These are phyloP conservation scores for Lydus trimaculatus DNA, from an alignment of 2,888 invertebrate species.

Conservation along the genomic window DNA sequence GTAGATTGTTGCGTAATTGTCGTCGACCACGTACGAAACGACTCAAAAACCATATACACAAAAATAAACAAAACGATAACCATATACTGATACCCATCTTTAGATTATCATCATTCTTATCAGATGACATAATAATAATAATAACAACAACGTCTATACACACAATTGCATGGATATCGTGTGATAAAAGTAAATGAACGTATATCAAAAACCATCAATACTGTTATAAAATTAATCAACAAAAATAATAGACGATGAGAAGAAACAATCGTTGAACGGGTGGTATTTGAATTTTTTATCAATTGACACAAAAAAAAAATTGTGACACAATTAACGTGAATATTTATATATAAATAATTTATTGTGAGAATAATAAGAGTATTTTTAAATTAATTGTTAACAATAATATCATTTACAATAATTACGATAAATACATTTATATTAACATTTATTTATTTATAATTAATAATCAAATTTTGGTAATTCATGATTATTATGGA, in stretches of 20 bases:
- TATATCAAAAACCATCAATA: conserved; percentile 22
- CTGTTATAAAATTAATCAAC: conserved; percentile 25
- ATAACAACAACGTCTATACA: background rate
- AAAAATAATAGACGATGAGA: background rate
- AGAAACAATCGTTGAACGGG: background rate
- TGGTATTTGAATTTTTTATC: background rate
- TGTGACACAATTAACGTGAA: conserved; percentile 12
- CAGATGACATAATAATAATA: background rate
- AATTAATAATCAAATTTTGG: background rate
- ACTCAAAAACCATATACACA: conserved; percentile 51
- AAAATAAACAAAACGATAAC: conserved; percentile 49
- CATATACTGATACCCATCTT: conserved; percentile 45
- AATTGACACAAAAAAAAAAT: background rate
- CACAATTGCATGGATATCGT: conserved; percentile 15
- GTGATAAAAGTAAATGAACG: conserved; percentile 9
- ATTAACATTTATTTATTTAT: too few species aligned
- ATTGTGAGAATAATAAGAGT: background rate
- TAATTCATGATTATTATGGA: conserved; percentile 62
- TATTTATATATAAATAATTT: conserved; percentile 30
- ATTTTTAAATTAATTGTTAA: background rate
- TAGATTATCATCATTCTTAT: conserved; percentile 21
- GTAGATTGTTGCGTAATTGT: conserved; percentile 52
- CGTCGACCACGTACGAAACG: conserved; percentile 51
- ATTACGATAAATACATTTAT: too few species aligned
- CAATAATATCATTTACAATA: too few species aligned